A percentile compares a stretch with the other conserved stretches of the same genome.
Conservation (phyloP, 2,113 vertebrate genomes). For the Psittacula cyanocephala region DNA sequence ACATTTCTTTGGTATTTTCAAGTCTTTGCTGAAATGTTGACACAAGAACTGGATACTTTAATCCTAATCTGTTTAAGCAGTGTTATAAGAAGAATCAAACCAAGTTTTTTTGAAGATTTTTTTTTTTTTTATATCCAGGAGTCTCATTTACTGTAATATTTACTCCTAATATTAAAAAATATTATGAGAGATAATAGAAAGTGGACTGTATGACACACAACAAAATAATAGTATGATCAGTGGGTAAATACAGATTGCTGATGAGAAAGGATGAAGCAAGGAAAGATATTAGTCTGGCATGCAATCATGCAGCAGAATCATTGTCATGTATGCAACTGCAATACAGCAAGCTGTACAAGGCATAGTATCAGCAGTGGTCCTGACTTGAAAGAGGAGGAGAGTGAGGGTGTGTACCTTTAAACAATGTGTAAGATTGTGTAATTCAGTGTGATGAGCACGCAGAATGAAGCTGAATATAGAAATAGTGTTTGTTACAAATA, state of each 20-base stretch:
- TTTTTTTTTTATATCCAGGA: neutral
- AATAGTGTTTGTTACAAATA: neutral
- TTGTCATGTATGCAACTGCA: neutral
- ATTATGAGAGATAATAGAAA: neutral
- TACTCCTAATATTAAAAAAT: neutral
- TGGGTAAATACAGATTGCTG: neutral
- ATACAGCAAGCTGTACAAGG: neutral
- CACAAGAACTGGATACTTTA: neutral
- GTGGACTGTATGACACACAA: neutral
- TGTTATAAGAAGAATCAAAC: neutral
- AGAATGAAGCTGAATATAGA: neutral
- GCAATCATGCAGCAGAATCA: neutral
- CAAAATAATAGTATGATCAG: neutral
- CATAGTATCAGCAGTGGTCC: neutral
- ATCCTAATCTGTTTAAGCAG: neutral
- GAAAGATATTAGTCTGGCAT: neutral
- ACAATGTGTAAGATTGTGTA: no score
- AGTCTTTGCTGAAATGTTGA: neutral
- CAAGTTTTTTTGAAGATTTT: neutral
- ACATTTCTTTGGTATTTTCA: neutral
- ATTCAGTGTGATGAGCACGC: neutral
- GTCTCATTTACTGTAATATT: neutral
- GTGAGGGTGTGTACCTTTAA: rapidly evolving
- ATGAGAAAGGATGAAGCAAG: neutral
- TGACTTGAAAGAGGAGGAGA: neutral